Base-by-base conservation (phyloP, 2,797 vertebrate genomes). In the Anguilla megastoma region DNA sequence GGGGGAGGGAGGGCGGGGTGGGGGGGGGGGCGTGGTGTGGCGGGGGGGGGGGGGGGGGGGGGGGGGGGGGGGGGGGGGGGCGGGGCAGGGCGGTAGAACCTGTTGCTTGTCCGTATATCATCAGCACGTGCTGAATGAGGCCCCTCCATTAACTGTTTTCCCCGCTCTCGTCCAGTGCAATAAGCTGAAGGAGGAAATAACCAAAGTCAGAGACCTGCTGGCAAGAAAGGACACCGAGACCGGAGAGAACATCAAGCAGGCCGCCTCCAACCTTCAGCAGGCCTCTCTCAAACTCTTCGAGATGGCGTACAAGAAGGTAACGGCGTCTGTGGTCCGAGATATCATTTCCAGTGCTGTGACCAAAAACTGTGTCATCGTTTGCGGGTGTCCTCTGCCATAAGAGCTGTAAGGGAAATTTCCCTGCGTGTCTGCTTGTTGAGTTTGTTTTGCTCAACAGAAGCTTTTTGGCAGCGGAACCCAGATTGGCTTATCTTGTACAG, bases 271-370 rank as follows among this genome's bases (percentile, higher is more conserved):
- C 91, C 96, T 99, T 89, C 99, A 99, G 94, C 99, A 99, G 90
- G 97, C 99, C 0, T 99, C 99, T 21, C 92, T 99, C 88, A 99
- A 99, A 56, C 98, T 99, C 88, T 99, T 99, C 5, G 99, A 99
- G 92, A 98, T 99, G 96, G 99, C 99, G 30, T 99, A 99, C 94
- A 99, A 99, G 95, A 99, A 99, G 98, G 99, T 99, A 92, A 50
- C 27, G 4, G n/a, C 12, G 12, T 63, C 7, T 86, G 60, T 9
- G 18, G n/a, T 27, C 14, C 50, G 10, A 10, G 3, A 27, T 16
- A 24, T 85, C 30, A 41, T 52, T 56, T 14, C 9, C 48, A 48
- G 0, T 36, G 36, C 36, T n/a, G 18, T 84, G 9, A 50, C n/a
- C 48, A n/a, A 24, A 54, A 52, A 14, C 0, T n/a, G 14, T 84